phyloP scores from a whole-genome alignment of 2,113 vertebrate genomes.

The Alouatta palliata region DNA sequence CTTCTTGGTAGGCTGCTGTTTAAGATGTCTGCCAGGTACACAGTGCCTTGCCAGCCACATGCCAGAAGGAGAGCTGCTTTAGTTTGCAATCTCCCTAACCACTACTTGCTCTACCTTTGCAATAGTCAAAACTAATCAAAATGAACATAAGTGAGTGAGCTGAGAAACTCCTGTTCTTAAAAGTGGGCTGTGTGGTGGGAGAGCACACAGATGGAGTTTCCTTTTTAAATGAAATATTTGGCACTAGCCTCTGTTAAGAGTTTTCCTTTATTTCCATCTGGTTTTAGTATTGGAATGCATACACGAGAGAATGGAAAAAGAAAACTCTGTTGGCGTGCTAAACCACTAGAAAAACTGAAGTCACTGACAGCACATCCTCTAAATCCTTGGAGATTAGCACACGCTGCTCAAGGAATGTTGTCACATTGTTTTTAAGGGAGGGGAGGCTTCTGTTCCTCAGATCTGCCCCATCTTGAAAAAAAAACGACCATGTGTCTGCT shows the following conservation, averaged over 20 bases:
- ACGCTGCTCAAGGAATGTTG: conserved; percentile 28
- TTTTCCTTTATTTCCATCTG: conserved; percentile 78
- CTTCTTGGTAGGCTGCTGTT: not conserved
- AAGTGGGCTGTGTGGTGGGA: conserved; percentile 56
- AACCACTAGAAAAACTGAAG: conserved; percentile 68
- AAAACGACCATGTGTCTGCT: not conserved
- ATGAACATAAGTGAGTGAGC: conserved; percentile 52
- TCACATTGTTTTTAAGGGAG: conserved; percentile 21
- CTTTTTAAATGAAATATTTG: conserved; percentile 77
- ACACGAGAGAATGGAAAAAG: conserved; percentile 70
- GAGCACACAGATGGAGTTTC: conserved; percentile 77
- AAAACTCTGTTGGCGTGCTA: conserved; percentile 62
- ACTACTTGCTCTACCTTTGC: conserved; percentile 58
- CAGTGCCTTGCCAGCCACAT: not conserved
- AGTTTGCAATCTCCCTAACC: not conserved
- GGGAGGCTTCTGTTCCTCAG: not conserved
- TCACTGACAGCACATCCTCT: conserved; percentile 10
- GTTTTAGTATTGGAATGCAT: conserved; percentile 56
- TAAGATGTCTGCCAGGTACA: not conserved
- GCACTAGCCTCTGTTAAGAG: conserved; percentile 66
- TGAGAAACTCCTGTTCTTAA: conserved; percentile 31
- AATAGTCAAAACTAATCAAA: conserved; percentile 40
- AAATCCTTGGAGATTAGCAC: conserved; percentile 4
- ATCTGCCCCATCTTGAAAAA: not conserved
- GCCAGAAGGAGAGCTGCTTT: not conserved